These are phyloP conservation scores for Xiphorhynchus elegans DNA, from an alignment of 2,113 vertebrate genomes.

Conservation along the genomic window DNA sequence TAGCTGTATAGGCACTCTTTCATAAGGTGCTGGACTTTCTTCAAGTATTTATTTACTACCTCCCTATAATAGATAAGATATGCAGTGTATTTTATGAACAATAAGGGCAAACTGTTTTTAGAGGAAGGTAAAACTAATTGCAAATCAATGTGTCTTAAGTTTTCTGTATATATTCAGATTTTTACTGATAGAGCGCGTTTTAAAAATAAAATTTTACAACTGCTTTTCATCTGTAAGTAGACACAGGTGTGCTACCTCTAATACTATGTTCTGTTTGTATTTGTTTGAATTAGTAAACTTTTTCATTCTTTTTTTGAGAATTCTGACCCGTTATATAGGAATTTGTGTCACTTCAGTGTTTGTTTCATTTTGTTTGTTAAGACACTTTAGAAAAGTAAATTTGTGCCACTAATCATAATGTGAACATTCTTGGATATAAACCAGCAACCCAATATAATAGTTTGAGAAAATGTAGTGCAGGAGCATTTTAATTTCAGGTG, in stretches of 20 bases:
- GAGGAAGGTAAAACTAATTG: not conserved
- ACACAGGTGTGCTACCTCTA: not conserved
- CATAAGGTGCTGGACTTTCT: not conserved
- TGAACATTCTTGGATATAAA: not conserved
- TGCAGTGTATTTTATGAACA: not conserved
- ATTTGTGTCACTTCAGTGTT: not conserved
- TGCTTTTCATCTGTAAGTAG: not conserved
- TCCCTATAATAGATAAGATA: not conserved
- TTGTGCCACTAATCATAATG: not conserved
- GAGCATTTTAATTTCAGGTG: not conserved
- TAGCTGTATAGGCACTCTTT: not conserved
- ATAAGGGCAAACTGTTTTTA: not conserved
- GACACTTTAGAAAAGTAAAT: not conserved
- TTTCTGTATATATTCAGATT: not conserved
- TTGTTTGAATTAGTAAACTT: not conserved
- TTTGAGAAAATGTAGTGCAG: not conserved
- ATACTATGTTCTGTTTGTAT: not conserved
- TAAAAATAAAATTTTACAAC: not conserved
- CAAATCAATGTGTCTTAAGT: not conserved
- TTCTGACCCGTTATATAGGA: not conserved
- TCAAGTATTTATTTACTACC: not conserved
- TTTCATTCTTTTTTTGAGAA: not conserved
- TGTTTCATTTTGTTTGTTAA: not conserved
- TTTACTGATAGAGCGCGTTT: not conserved
- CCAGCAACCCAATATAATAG: not conserved